Base-by-base conservation (phyloP, 2,797 vertebrate genomes). In the Sternotherus odoratus region DNA sequence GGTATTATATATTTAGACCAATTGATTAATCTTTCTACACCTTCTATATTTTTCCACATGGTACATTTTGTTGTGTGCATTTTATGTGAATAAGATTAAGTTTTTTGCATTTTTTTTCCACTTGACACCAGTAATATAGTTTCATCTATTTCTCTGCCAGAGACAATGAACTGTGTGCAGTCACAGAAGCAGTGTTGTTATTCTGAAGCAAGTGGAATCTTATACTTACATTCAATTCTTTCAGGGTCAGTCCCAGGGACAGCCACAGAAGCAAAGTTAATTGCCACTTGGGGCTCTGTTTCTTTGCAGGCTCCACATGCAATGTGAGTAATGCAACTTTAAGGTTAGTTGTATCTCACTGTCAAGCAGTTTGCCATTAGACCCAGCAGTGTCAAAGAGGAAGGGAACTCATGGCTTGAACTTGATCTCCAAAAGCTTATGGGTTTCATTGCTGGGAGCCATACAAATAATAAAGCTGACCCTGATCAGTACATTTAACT, bases 171-270 rank as follows among this genome's bases (percentile, higher is more conserved):
- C n/a, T 69, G 21, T 69, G n/a, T 17, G 16, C n/a, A 69, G 21
- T 69, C 36, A 23, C 39, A 17, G 26, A 75, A 75, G 72, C 26
- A 75, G 26, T 9, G 19, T 39, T 49, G 6, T 8, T 72, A 36
- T 26, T 26, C n/a, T 12, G 23, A 88, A 50, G 19, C 4, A 63
- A 19, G 17, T 1, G 2, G 4, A 88, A 86, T 1, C 2, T 43
- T 10, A 39, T 0, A 3, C 91, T 78, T 72, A 12, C 2, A 1
- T n/a, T 79, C 4, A 6, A 0, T 8, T 19, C 46, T 60, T 8
- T 23, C 8, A 56, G 13, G 21, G 8, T 83, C 8, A 9, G 13
- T 79, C 6, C 19, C 56, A 80, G 46, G 26, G 4, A 5, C 33
- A 2, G 72, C 2, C 21, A 15, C 2, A 53, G 66, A 85, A 89